These are phyloP conservation scores for Gadopsis marmoratus DNA, from an alignment of 2,797 vertebrate species.

Conservation along the genomic window DNA sequence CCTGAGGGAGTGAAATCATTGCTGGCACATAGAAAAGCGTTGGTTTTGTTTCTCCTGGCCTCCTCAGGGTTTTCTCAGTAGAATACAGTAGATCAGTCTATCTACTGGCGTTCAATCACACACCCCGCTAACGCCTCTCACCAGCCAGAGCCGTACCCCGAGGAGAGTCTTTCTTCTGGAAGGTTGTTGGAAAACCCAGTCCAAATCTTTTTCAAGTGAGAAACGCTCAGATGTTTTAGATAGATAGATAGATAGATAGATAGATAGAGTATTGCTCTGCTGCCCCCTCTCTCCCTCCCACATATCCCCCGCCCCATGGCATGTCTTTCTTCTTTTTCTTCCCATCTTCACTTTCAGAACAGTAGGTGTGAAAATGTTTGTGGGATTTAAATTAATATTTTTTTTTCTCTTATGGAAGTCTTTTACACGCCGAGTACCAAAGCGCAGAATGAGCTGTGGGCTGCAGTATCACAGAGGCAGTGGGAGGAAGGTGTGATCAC, in stretches of 20 bases:
- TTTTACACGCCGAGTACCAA: constrained; percentile 36
- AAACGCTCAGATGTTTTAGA: constrained; percentile 55
- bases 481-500: constrained; percentile 70
- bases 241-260: too few species aligned
- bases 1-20: constrained; percentile 1
- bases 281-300: constrained; percentile 14
- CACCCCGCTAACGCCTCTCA: constrained; percentile 15
- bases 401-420: constrained; percentile 35
- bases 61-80: constrained; percentile 36
- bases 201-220: constrained; percentile 64
- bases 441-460: constrained; percentile 56
- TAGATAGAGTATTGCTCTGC: constrained; percentile 18
- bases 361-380: constrained; percentile 63
- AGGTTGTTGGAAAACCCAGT: constrained; percentile 47
- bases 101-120: constrained; percentile 47
- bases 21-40: constrained; percentile 2
- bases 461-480: constrained; percentile 56
- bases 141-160: constrained; percentile 26
- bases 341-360: constrained; percentile 58
- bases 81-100: constrained; percentile 44
- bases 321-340: constrained; percentile 50
- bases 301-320: constrained; percentile 13
- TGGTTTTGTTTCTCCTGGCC: constrained; percentile 33
- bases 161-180: constrained; percentile 46
- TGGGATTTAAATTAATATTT: constrained; percentile 31